Evolutionary conservation across 1,140 invertebrate genomes (phyloP).

Genomic region (Tetramorium alpestre): DNA sequence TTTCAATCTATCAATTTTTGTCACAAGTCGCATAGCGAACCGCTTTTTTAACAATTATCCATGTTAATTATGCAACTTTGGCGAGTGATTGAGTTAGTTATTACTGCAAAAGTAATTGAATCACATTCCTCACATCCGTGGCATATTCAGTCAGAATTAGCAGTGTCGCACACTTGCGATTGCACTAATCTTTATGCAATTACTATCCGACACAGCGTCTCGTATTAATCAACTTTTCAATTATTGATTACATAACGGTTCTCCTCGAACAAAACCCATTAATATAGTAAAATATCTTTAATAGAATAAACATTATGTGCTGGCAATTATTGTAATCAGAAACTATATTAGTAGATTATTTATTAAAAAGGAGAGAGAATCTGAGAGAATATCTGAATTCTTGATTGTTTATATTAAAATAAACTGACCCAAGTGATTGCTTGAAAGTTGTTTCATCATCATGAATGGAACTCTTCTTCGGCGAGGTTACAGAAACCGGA

Average conservation of each 20-base stretch:
- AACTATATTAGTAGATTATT: neutral
- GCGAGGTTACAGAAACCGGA: constrained; percentile 65
- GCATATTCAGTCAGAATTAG: neutral
- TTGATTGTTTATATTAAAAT: neutral
- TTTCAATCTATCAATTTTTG: neutral
- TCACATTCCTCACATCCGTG: neutral
- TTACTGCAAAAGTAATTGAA: neutral
- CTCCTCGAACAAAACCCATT: neutral
- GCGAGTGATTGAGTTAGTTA: constrained; percentile 1
- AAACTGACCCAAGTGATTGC: constrained; percentile 77
- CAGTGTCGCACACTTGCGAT: neutral
- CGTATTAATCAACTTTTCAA: neutral
- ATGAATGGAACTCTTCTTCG: constrained; percentile 74
- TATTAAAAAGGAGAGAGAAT: neutral
- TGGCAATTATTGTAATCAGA: neutral
- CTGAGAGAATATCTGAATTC: neutral
- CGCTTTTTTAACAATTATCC: neutral
- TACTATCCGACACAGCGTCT: neutral
- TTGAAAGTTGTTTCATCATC: constrained; percentile 76
- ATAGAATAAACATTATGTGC: neutral
- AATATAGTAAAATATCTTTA: neutral
- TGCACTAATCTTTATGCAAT: neutral
- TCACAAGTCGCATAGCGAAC: neutral
- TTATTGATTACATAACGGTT: neutral
- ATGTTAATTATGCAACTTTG: constrained; percentile 6